Evolutionary conservation across 64 coral and sea anemone genomes (phyloP).

Genomic region (Pocillopora damicornis): DNA sequence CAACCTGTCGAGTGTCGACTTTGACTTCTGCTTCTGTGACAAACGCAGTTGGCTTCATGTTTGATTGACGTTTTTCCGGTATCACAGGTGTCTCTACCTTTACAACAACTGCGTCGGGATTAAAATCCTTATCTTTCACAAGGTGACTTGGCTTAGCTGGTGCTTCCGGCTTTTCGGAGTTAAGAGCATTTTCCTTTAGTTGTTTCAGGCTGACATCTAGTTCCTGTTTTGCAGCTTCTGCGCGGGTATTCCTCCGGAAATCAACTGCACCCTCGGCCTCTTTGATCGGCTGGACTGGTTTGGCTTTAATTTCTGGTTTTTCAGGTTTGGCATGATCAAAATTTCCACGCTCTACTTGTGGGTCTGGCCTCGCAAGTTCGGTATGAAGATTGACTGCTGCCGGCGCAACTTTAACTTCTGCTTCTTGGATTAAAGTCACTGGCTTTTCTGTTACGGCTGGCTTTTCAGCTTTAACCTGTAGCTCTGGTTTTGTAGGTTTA

Average conservation of each 20-base stretch:
- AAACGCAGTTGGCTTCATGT: background rate
- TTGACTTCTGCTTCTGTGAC: background rate
- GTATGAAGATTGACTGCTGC: too few relatives aligned
- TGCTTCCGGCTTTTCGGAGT: constrained; percentile 5
- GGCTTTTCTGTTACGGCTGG: background rate
- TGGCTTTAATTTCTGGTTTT: constrained; percentile 12
- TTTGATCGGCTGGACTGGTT: background rate
- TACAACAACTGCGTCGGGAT: too few relatives aligned
- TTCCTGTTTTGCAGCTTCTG: background rate
- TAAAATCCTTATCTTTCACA: too few relatives aligned
- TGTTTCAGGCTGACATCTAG: background rate
- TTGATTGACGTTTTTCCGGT: constrained; percentile 10
- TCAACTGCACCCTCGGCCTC: background rate
- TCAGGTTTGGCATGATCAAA: background rate
- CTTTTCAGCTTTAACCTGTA: background rate
- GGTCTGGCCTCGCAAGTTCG: background rate
- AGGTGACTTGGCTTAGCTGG: background rate
- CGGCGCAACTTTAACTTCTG: background rate
- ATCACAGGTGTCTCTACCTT: too few relatives aligned
- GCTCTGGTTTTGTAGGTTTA: background rate
- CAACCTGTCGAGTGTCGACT: background rate
- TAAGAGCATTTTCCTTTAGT: background rate
- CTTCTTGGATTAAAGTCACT: background rate
- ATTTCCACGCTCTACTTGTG: background rate
- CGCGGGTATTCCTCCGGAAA: background rate